Base-by-base conservation (phyloP, 1,140 invertebrate genomes). In the Brachionus paranguensis region DNA sequence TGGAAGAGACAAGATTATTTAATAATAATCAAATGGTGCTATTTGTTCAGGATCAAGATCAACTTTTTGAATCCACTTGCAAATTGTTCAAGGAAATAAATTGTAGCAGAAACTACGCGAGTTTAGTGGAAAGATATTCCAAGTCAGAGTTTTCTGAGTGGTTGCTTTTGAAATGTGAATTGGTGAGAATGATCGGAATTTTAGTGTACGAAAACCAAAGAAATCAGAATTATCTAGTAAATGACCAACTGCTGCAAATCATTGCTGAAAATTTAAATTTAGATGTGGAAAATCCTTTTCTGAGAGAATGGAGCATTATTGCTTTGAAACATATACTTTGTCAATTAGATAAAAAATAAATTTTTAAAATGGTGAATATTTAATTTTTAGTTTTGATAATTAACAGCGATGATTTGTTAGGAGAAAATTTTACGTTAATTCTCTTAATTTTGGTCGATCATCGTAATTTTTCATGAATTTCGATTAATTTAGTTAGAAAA, bases 271-370 rank as follows among this genome's bases (percentile, higher is more conserved):
- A 81, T 81, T 68, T 81, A 81, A 81, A 47, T 47, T 41, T 81
- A 17, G 78, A 81, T 81, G 41, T 81, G 6, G 78, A 81, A 64
- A 81, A 81, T 81, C 78, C 78, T 17, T 81, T 81, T 64, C 11
- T 81, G 33, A 60, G 78, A 60, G 78, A 81, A 81, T 81, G 78
- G 78, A 64, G 37, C 14, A 81, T 81, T 1, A 50, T 81, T 27
- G 78, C 78, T 60, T 64, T 81, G 12, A 81, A 81, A 29, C 78
- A 81, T 64, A 81, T 81, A 43, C 41, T 81, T 29, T 27, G 33
- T 68, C 41, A 60, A 41, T 47, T 81, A 11, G 78, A 81, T 64
- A 43, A 45, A 43, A 81, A 81, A 76, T 76, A 76, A 76, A 76
- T 17, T 72, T 72, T 72, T 24, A 37, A 37, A 37, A 37, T 6